Percentiles rank a stretch among this genome's conserved stretches.
phyloP scores from a whole-genome alignment of 2,888 invertebrate species.

The Lamellibrachia satsuma region DNA sequence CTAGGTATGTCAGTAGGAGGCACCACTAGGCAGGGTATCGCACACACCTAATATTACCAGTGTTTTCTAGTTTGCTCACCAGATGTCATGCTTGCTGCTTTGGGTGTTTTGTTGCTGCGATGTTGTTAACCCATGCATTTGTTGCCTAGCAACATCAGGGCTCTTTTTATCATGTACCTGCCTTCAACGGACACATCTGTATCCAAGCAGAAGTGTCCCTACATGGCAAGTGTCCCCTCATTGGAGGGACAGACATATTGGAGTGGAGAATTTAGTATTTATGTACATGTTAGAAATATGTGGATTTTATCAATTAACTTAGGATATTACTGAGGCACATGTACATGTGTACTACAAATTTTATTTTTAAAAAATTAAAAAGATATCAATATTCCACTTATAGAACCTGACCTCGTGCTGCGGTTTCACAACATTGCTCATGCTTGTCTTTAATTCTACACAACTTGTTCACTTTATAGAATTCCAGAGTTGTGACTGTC shows the following conservation, averaged over 20 bases:
- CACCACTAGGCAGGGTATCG: slow-evolving; percentile 60
- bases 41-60: neutral
- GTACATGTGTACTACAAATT: too few species aligned
- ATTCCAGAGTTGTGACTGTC: neutral
- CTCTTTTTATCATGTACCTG: neutral
- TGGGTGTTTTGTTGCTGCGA: neutral
- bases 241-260: too few species aligned
- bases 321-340: too few species aligned
- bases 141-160: neutral
- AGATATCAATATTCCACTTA: neutral
- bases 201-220: too few species aligned
- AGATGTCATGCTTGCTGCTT: slow-evolving; percentile 13
- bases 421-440: neutral
- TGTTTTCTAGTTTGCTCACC: neutral
- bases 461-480: neutral
- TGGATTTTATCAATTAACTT: too few species aligned
- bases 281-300: too few species aligned
- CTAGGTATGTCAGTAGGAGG: slow-evolving; percentile 75
- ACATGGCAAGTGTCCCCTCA: too few species aligned
- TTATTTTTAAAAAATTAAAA: too few species aligned
- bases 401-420: neutral
- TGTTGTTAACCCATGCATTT: neutral
- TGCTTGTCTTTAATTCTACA: neutral
- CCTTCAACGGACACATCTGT: too few species aligned
- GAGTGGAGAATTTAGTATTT: too few species aligned